Conservation (phyloP, 1,140 invertebrate genomes). For the Choristoneura fumiferana region DNA sequence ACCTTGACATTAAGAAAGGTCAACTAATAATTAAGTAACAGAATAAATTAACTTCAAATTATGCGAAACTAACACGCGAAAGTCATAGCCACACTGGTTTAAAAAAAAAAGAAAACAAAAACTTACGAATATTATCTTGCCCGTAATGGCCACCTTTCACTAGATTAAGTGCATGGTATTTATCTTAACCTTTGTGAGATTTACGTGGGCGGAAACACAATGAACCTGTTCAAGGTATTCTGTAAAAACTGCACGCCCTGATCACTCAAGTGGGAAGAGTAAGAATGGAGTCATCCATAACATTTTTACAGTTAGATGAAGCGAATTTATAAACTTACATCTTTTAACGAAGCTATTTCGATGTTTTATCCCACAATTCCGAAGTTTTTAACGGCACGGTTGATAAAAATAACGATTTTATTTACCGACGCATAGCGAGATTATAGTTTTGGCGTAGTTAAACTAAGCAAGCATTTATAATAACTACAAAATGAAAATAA, state of each 20-base stretch:
- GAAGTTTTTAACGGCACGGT: not conserved
- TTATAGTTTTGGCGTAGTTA: not conserved
- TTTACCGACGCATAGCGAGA: not conserved
- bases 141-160: constrained; percentile 4
- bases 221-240: constrained; percentile 10
- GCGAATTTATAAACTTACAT: constrained; percentile 1
- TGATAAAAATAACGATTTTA: not conserved
- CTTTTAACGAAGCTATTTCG: not conserved
- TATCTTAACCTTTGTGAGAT: constrained; percentile 1
- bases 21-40: not conserved
- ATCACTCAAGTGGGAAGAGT: constrained; percentile 9
- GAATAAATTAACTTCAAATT: not conserved
- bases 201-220: constrained; percentile 16
- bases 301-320: constrained; percentile 6
- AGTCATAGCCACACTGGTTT: not conserved
- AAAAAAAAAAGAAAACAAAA: not conserved
- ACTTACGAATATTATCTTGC: constrained; percentile 5
- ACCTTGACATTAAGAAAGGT: constrained; percentile 12
- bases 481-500: constrained; percentile 9
- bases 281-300: constrained; percentile 18
- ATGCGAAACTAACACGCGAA: not conserved
- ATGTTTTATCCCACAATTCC: not conserved
- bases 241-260: constrained; percentile 10
- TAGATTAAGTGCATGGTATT: not conserved
- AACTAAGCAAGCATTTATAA: not conserved